Base-by-base conservation (phyloP, 2,797 vertebrate genomes). In the Champsocephalus esox region DNA sequence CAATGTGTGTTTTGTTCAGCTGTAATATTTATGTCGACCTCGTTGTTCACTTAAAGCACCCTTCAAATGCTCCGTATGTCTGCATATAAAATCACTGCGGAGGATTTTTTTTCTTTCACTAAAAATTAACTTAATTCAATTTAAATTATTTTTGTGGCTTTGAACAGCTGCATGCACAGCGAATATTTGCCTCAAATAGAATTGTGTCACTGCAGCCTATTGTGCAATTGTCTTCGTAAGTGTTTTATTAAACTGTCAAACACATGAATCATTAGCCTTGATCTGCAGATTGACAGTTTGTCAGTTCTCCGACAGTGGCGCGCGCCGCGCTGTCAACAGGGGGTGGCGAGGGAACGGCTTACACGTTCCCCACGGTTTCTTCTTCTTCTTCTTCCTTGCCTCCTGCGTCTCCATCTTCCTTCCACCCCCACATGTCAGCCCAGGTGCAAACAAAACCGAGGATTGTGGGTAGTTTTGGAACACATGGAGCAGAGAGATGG, bases 271-370 rank as follows among this genome's bases (percentile, higher is more conserved):
- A 91, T 89, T 88, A 89, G 82, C 85, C 83, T 80, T 87, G 86
- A 92, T 90, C 82, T 86, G 74, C 64, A 86, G 91, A 92, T 90
- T 91, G 90, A 93, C 92, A 90, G 89, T 79, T 87, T 92, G 92
- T 93, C 92, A 92, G 89, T 82, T 75, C 68, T 70, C 67, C 86
- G 87, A 89, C 87, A 84, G 87, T 81, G 75, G 79, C 66, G 65
- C 67, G 89, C 50, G 83, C 84, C 81, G 90, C 66, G 24, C 86
- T 91, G 91, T 91, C 87, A 89, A 77, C 75, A 65, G 83, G 84
- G 79, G 85, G 77, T 77, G 84, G 89, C 57, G 65, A 87, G 89
- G 86, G 86, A 89, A 75, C 66, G n/a, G 80, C 79, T 79, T 75
- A 76, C 85, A 73, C 50, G 21, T 88, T 90, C 88, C 92, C 91